phyloP scores from a whole-genome alignment of 2,888 invertebrate species.

The Proisotoma minuta region DNA sequence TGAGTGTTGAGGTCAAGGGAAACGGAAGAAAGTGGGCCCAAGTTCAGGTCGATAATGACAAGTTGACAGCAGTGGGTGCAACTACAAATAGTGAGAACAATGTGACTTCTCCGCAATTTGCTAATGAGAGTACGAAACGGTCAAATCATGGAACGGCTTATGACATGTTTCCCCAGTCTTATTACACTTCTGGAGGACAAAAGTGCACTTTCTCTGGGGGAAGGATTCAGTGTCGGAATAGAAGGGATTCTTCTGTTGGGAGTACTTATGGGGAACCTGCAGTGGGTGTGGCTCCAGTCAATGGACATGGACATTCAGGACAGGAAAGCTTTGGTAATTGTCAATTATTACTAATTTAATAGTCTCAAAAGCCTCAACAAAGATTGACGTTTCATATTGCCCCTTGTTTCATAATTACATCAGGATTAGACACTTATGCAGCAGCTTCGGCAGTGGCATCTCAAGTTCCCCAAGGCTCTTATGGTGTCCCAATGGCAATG shows the following conservation, averaged over 20 bases:
- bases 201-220: constrained; percentile 7
- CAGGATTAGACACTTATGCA: constrained; percentile 1
- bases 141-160: too few relatives aligned
- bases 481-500: neutral
- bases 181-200: neutral
- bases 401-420: too few relatives aligned
- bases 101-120: neutral
- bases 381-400: too few relatives aligned
- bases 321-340: too few relatives aligned
- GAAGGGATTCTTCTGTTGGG: constrained; percentile 4
- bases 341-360: too few relatives aligned
- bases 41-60: too few relatives aligned
- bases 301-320: too few relatives aligned
- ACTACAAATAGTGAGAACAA: too few relatives aligned
- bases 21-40: too few relatives aligned
- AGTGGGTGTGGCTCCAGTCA: neutral
- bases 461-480: neutral
- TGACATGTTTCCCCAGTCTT: constrained; percentile 5
- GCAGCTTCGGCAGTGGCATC: neutral
- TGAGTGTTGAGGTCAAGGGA: neutral
- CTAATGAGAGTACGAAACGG: neutral
- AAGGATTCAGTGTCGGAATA: constrained; percentile 11
- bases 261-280: neutral
- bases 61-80: too few relatives aligned
- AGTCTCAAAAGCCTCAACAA: too few relatives aligned